phyloP scores from a whole-genome alignment of 2,888 invertebrate species.

The Parascotia fuliginaria region DNA sequence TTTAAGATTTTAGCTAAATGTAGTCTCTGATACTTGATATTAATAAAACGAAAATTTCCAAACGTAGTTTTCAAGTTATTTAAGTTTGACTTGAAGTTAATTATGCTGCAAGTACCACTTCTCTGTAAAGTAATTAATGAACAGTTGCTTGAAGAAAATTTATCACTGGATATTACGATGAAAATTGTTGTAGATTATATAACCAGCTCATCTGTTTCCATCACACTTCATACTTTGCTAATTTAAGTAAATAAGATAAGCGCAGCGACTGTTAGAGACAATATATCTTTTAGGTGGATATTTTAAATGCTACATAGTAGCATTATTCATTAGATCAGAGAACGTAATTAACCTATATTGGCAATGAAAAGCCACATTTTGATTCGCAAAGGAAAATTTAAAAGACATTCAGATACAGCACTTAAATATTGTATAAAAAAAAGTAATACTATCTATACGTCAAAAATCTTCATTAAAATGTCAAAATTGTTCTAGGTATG shows the following conservation, averaged over 20 bases:
- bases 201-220: neutral
- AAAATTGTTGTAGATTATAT: neutral
- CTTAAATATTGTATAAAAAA: too few relatives aligned
- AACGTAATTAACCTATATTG: too few relatives aligned
- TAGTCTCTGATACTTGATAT: constrained; percentile 12
- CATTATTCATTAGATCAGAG: too few relatives aligned
- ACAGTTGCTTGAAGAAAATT: constrained; percentile 9
- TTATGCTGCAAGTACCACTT: constrained; percentile 16
- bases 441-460: too few relatives aligned
- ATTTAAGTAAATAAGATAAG: neutral
- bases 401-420: too few relatives aligned
- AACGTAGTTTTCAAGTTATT: constrained; percentile 15
- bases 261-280: neutral
- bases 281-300: neutral
- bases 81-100: constrained; percentile 15
- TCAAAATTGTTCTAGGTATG: too few relatives aligned
- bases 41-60: constrained; percentile 6
- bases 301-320: too few relatives aligned
- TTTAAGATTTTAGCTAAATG: constrained; percentile 1
- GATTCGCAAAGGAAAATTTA: too few relatives aligned
- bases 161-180: constrained; percentile 11
- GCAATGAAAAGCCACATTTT: too few relatives aligned
- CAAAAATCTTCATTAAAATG: too few relatives aligned
- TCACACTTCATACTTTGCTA: neutral
- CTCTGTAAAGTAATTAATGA: constrained; percentile 16